phyloP scores from a whole-genome alignment of 2,113 vertebrate species.

The Lophius piscatorius region DNA sequence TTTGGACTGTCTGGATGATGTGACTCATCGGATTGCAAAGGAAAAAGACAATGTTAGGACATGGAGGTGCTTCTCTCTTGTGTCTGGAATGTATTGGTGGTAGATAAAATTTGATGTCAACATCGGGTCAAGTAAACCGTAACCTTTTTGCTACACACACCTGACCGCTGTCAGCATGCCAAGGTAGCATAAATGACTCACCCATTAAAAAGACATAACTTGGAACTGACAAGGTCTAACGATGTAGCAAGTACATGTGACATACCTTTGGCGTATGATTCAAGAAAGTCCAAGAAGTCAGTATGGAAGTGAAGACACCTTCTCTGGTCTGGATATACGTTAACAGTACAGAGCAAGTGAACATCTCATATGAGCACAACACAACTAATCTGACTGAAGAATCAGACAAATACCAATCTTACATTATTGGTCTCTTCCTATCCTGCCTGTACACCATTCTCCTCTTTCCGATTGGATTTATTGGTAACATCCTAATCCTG shows the following conservation, averaged over 20 bases:
- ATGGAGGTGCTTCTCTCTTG: conserved; percentile 51
- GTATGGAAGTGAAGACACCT: conserved; percentile 82
- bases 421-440: conserved; percentile 89
- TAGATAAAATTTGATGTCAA: conserved; percentile 43
- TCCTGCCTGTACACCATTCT: conserved; percentile 95
- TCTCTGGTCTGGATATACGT: conserved; percentile 73
- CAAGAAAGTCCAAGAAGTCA: conserved; percentile 56
- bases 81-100: conserved; percentile 31
- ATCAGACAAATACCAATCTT: conserved; percentile 83
- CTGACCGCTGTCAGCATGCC: conserved; percentile 60
- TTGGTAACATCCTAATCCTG: conserved; percentile 95
- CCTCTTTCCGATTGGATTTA: conserved; percentile 96
- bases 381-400: conserved; percentile 73
- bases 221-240: conserved; percentile 52
- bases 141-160: too few relatives aligned
- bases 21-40: conserved; percentile 49
- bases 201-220: conserved; percentile 39
- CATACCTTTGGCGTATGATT: conserved; percentile 54
- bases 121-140: conserved; percentile 49
- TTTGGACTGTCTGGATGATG: conserved; percentile 45
- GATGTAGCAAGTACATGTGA: conserved; percentile 70
- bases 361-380: conserved; percentile 77
- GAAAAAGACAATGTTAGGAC: conserved; percentile 34
- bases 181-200: conserved; percentile 64
- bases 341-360: conserved; percentile 80